These are phyloP conservation scores for Teleogryllus occipitalis DNA, from an alignment of 1,140 invertebrate species.

Conservation along the genomic window DNA sequence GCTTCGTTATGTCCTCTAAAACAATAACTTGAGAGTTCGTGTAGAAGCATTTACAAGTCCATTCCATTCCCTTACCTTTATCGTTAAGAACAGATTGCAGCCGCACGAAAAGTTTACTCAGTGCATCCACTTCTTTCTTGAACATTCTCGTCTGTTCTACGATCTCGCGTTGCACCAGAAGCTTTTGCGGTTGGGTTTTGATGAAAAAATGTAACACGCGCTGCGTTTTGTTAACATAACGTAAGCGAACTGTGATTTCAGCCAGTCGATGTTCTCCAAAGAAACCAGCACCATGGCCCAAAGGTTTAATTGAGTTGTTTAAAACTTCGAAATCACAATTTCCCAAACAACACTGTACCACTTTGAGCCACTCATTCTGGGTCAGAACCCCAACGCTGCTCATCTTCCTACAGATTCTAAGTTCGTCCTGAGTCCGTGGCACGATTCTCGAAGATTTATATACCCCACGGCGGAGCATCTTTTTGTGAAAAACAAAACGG, in stretches of 20 bases:
- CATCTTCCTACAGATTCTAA: too few species aligned
- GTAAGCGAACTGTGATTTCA: not conserved
- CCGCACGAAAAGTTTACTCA: slow-evolving; percentile 12
- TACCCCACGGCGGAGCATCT: too few species aligned
- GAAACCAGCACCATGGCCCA: not conserved
- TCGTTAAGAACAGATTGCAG: not conserved
- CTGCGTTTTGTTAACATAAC: not conserved
- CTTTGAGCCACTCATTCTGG: too few species aligned
- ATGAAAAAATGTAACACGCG: slow-evolving; percentile 14
- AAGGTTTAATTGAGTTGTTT: too few species aligned
- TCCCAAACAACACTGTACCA: too few species aligned
- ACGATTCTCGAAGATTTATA: too few species aligned
- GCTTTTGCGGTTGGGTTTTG: slow-evolving; percentile 11
- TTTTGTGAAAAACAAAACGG: too few species aligned
- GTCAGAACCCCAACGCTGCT: too few species aligned
- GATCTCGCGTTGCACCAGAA: not conserved
- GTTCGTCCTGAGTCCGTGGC: too few species aligned
- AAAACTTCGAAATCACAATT: too few species aligned
- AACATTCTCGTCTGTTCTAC: slow-evolving; percentile 12
- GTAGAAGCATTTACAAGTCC: slow-evolving; percentile 14
- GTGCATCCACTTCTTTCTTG: slow-evolving; percentile 14
- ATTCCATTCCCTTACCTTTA: not conserved
- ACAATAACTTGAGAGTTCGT: slow-evolving; percentile 12
- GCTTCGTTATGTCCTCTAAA: slow-evolving; percentile 7
- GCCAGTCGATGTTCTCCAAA: not conserved